Base-by-base conservation (phyloP, 2,888 invertebrate genomes). In the Rutpela maculata region DNA sequence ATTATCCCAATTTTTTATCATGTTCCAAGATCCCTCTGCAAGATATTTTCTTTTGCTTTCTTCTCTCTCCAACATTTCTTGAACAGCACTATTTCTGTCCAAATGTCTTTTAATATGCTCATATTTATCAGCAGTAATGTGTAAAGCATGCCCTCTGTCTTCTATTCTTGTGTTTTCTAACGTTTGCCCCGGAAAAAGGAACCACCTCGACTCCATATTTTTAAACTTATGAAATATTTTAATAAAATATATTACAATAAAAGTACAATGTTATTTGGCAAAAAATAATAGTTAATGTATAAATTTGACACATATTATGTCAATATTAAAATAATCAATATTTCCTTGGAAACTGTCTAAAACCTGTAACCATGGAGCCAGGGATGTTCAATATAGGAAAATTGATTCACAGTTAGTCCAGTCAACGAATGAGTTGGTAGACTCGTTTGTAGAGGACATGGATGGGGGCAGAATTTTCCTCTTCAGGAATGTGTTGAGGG, bases 1-100 rank as follows among this genome's bases (percentile, higher is more conserved):
- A 60, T 90, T 89, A n/a, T 87, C 88, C 91, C 90, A 92, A 70
- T 85, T 86, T 79, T 88, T 87, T 0, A 89, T 90, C 89, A 91
- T 89, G 11, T 86, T 85, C 59, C 89, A 87, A 0, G 90, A 90
- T 0, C 87, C 90, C 17, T 90, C 86, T 74, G 90, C 90, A 31
- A 91, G 78, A 56, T 89, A 87, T 57, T 87, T 84, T 60, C 87
- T 88, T 26, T 88, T 86, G 9, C 88, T 89, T 11, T 86, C 82
- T 59, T 91, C 90, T 50, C 88, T 87, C 2, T 90, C 90, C 0
- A 84, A 77, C 1, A 84, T 82, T 75, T 88, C 88, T 63, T 84
- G 82, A n/a, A 84, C 81, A 0, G 80, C 35, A 17, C 86, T 82
- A 22, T 86, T 84, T 69, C 88, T 82, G 50, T 88, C 87, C 62